Evolutionary conservation across 2,888 invertebrate species (phyloP), one percentile per base, ranked within the genome.

Genomic region (Odontothrips loti): DNA sequence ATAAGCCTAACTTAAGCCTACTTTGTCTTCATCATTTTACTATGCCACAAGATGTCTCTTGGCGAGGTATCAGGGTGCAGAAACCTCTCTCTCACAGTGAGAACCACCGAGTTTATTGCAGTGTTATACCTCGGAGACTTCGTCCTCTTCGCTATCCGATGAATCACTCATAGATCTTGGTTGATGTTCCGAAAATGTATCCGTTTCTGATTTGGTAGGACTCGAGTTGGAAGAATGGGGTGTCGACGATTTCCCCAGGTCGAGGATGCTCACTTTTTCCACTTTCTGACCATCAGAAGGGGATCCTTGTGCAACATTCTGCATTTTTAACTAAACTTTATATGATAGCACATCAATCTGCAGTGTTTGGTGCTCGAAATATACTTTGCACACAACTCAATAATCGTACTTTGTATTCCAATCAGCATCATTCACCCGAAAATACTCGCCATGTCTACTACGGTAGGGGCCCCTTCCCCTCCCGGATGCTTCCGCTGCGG

Each of bases 141-240:
- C 96, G 89, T 96, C 97, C 90, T 96, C 96, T 89, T 97, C 97
- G 89, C 96, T 96, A 91, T 96, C 96, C 87, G 96, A 96, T 88
- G 96, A 93, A 91, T 96, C 96, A 89, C 95, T 94, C 91, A 95
- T 95, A 91, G 93, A 95, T 90, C 94, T 94, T 87, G 94, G 93
- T 88, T 93, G 94, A 88, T 92, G 90, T 89, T 94, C 94, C 87
- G 93, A 93, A 90, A 92, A 93, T 88, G 94, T 95, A 91, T 95
- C 95, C 88, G 94, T 94, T 90, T 94, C 94, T 88, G 95, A 93
- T 90, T 93, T 93, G 88, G 92, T 92, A 89, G 93, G 93, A 90
- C 93, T 93, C 88, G 93, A 93, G 90, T 92, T 92, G 89, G 92
- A 93, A 89, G 94, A 94, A 90, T 93, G 93, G 91, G 94, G 93